A percentile compares a stretch with the other conserved stretches of the same genome.
Conservation (phyloP, 2,888 invertebrate species). For the Dasypolia templi region DNA sequence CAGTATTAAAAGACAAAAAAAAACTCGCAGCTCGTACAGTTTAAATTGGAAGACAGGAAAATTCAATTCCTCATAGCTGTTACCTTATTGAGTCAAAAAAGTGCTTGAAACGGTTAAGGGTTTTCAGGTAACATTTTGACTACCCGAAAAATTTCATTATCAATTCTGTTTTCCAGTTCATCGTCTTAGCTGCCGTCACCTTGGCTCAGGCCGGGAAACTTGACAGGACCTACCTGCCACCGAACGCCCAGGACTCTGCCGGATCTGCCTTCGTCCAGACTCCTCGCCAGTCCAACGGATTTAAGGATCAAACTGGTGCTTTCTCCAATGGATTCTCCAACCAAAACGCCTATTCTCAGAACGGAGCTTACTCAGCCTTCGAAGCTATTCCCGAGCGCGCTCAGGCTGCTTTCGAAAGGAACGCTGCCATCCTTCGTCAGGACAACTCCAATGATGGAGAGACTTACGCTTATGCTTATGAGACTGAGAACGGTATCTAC, state of each 20-base stretch:
- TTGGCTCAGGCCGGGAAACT: constrained; percentile 80
- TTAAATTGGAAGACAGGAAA: too few relatives aligned
- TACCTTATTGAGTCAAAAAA: too few relatives aligned
- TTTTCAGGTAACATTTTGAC: not conserved
- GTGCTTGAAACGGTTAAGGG: too few relatives aligned
- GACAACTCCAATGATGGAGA: constrained; percentile 84
- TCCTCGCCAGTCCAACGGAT: constrained; percentile 56
- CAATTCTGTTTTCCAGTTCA: constrained; percentile 74
- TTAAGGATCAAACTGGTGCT: constrained; percentile 54
- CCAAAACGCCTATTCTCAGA: constrained; percentile 26
- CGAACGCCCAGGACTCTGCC: constrained; percentile 68
- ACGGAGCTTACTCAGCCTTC: constrained; percentile 44
- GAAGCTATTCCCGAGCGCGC: constrained; percentile 77
- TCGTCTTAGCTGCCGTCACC: constrained; percentile 77
- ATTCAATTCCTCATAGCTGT: too few relatives aligned
- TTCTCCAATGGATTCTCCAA: constrained; percentile 42
- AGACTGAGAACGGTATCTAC: constrained; percentile 85
- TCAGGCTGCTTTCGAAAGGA: constrained; percentile 83
- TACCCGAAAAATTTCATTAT: not conserved
- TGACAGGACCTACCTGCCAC: constrained; percentile 84
- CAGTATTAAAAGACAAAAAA: too few relatives aligned
- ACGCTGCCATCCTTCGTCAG: constrained; percentile 84
- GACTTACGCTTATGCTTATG: constrained; percentile 82
- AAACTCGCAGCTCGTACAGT: too few relatives aligned
- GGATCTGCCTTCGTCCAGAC: constrained; percentile 57